phyloP scores from a whole-genome alignment of 1,140 invertebrate genomes.

The Drosophila subobscura region DNA sequence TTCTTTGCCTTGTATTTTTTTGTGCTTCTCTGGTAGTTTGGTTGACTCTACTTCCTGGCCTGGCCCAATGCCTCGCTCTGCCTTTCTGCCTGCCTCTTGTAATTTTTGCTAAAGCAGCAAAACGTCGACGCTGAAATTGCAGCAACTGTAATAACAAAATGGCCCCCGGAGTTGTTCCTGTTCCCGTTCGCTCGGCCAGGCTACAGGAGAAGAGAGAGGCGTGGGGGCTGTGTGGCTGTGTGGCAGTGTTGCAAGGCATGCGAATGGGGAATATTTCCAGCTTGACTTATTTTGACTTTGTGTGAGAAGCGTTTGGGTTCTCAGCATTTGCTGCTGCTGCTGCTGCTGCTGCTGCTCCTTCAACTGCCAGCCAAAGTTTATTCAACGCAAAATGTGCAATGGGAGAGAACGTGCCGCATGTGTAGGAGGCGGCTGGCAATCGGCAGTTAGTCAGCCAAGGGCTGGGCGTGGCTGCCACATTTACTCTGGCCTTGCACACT shows the following conservation, averaged over 20 bases:
- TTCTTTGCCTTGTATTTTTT: conserved; percentile 38
- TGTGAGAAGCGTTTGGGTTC: not conserved
- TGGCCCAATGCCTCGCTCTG: conserved; percentile 9
- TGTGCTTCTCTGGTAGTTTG: conserved; percentile 18
- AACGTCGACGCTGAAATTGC: conserved; percentile 67
- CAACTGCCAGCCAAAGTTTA: conserved; percentile 63
- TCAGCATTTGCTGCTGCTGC: conserved; percentile 4
- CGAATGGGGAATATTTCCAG: conserved; percentile 56
- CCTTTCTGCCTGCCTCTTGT: conserved; percentile 43
- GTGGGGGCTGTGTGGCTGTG: too few species aligned
- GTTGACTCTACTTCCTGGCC: conserved; percentile 1
- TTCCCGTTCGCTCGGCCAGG: conserved; percentile 20
- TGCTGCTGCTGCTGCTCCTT: conserved; percentile 2
- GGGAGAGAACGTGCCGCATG: conserved; percentile 50
- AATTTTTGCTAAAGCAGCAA: conserved; percentile 73
- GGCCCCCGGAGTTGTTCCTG: conserved; percentile 71
- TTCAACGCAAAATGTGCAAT: conserved; percentile 78
- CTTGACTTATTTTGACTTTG: conserved; percentile 78
- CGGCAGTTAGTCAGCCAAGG: not conserved
- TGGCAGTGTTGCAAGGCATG: conserved; percentile 19
- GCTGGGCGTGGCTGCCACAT: conserved; percentile 41
- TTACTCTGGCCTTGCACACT: conserved; percentile 58
- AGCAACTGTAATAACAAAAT: conserved; percentile 80
- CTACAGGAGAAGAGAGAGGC: conserved; percentile 9
- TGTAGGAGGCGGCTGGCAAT: conserved; percentile 7